Evolutionary conservation across 2,888 invertebrate species (phyloP), one percentile per base, ranked within the genome.

Genomic region (Spilosoma lubricipeda): DNA sequence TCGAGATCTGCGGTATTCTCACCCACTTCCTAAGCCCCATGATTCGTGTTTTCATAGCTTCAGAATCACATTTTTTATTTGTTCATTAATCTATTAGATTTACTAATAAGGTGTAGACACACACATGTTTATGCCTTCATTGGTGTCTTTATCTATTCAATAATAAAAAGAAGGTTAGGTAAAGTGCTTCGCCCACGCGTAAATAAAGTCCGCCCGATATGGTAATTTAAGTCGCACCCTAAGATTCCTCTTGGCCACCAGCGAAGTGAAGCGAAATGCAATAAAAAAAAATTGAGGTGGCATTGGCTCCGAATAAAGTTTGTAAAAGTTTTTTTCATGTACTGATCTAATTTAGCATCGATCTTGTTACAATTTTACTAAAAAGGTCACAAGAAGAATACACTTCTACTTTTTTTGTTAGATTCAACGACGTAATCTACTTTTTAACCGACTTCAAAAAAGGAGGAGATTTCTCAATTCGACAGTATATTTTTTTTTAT

Each of bases 181-280:
- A 67, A 45, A 63, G 64, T 72, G 15, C 39, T 13, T 65, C 78
- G 71, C 80, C 77, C 72, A 79, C 84, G 74, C 84, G 72, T 77
- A 72, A 73, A 71, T 75, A 73, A 74, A 67, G 71, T 75, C 74
- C 73, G 76, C 71, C 73, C 78, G 70, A 68, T 80, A 85, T 85
- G 82, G 77, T 80, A 84, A 85, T 83, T 77, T 73, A 76, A 76
- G 27, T 48, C 42, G 56, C 18, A 56, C 39, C 56, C 27, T 23
- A 74, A 56, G 67, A 39, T 67, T 74, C 70, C 68, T 7, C 42
- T 39, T 65, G 73, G 36, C 70, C 70, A 67, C 68, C 66, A 67
- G 64, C 70, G 45, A 33, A 59, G 72, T 30, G 15, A 33, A 42
- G 3, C 15, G 30, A 27, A 39, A 45, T 18, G 30, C 63, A 63